Evolutionary conservation across 2,113 vertebrate species (phyloP).

Genomic region (Thermophis baileyi): DNA sequence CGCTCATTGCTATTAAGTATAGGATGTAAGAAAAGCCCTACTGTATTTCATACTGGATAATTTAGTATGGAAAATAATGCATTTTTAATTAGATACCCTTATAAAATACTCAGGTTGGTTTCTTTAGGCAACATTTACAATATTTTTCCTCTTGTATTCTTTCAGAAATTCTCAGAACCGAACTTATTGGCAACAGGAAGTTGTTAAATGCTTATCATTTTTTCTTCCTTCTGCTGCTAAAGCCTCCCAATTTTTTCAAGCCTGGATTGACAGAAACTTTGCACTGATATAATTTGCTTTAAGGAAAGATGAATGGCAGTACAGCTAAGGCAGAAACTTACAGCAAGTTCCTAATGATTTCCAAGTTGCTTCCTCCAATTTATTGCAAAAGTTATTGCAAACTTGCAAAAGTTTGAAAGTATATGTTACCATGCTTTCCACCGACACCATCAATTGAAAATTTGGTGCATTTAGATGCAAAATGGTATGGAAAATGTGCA

Average conservation of each 20-base stretch:
- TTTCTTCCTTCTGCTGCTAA: background rate
- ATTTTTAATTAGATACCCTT: conserved; percentile 13
- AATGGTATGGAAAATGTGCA: background rate
- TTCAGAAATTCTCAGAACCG: background rate
- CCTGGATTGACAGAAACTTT: background rate
- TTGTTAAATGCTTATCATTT: background rate
- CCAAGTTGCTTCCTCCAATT: background rate
- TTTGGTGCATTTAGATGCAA: background rate
- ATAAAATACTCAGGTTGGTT: conserved; percentile 6
- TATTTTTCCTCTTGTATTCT: background rate
- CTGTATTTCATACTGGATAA: conserved; percentile 2
- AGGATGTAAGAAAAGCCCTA: background rate
- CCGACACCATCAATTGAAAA: background rate
- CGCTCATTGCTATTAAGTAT: background rate
- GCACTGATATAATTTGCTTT: background rate
- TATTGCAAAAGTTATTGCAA: too few relatives aligned
- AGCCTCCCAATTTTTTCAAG: background rate
- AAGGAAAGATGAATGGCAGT: background rate
- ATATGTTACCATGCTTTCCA: background rate
- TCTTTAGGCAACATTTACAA: background rate
- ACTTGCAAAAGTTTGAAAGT: background rate
- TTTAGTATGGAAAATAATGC: conserved; percentile 18
- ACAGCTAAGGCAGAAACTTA: background rate
- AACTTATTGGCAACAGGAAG: background rate
- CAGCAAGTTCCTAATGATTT: background rate